Base-by-base conservation (phyloP, 2,888 invertebrate genomes). In the Argyresthia goedartella region DNA sequence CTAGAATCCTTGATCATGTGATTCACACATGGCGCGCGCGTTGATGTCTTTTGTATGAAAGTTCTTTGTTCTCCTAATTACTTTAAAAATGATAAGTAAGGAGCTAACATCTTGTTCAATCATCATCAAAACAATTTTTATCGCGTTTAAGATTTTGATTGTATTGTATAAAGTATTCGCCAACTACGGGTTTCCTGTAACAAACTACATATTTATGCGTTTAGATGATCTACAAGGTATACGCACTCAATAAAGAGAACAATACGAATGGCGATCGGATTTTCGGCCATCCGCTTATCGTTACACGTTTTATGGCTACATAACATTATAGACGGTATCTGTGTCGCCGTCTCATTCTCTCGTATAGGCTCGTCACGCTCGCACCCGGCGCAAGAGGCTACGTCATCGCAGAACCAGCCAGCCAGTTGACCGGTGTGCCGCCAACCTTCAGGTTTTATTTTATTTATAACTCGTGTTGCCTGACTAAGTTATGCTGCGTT, bases 361-460 rank as follows among this genome's bases (percentile, higher is more conserved):
- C 67, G 42, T 61, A 60, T 60, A 56, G 56, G 52, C 48, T 59
- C 60, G 53, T 70, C 71, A 67, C 73, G 62, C 67, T 67, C 69
- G 66, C 69, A 60, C 73, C 60, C 67, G 14, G 52, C 52, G 42
- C 52, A 45, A 56, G 59, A 58, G 64, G 67, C 71, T 76, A 79
- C 86, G 86, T 86, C 85, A 85, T 71, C 77, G 81, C 81, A 81
- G 78, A 78, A 82, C 82, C 81, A 84, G 79, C 80, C 81, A 84
- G 78, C 82, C 86, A 81, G 84, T 84, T 85, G 85, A 84, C 86
- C 86, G 79, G 85, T 82, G 81, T 81, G 82, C 78, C 73, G 82
- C 75, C 84, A 86, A 82, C 85, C 85, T 86, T 85, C 85, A 84
- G 84, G 85, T 85, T 84, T 85, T 82, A 72, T 79, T 81, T 85